Evolutionary conservation across 1,140 invertebrate species (phyloP).

Genomic region (Diachasmimorpha longicaudata): DNA sequence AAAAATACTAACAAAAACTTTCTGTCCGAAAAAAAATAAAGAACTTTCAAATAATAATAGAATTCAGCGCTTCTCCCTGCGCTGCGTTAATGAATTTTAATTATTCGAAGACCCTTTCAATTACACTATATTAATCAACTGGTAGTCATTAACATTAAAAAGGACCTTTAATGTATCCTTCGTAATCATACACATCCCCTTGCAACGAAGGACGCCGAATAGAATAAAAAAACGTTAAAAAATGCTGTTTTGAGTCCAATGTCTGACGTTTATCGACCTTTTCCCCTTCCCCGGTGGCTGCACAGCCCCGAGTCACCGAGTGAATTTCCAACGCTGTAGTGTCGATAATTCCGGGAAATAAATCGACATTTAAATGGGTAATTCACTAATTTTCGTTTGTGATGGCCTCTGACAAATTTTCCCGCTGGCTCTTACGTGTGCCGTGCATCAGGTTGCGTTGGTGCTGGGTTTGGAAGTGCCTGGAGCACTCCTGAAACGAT

Average conservation of each 20-base stretch:
- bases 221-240: too few relatives aligned
- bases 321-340: background rate
- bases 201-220: too few relatives aligned
- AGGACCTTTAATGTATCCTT: too few relatives aligned
- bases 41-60: too few relatives aligned
- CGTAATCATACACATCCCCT: too few relatives aligned
- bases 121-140: too few relatives aligned
- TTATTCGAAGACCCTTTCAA: too few relatives aligned
- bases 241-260: background rate
- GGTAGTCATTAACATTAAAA: too few relatives aligned
- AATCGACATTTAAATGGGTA: background rate
- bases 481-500: conserved; percentile 30
- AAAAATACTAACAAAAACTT: too few relatives aligned
- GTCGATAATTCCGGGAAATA: background rate
- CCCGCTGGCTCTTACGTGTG: conserved; percentile 4
- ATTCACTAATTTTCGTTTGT: background rate
- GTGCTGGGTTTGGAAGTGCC: conserved; percentile 28
- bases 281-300: background rate
- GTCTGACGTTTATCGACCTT: background rate
- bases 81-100: too few relatives aligned
- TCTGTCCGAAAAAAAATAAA: too few relatives aligned
- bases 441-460: conserved; percentile 2
- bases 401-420: background rate
- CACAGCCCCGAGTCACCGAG: background rate
- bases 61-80: too few relatives aligned